Base-by-base conservation (phyloP, 1,140 invertebrate genomes). In the Neuroterus valhalla region DNA sequence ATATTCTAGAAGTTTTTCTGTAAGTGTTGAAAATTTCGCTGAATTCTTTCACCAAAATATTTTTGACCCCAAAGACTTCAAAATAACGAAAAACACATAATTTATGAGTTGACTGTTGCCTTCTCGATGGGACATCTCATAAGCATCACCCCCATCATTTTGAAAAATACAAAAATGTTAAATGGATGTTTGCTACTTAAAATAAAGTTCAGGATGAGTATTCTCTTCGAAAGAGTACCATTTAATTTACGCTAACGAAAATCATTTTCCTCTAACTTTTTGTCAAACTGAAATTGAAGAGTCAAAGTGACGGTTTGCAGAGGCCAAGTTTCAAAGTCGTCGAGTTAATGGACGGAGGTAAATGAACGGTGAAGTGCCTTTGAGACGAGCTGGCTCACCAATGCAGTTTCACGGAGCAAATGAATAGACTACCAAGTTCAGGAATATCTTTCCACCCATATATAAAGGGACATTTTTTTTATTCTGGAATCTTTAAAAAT, bases 281-380 rank as follows among this genome's bases (percentile, higher is more conserved):
- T 23, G 50, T 52, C 19, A 3, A 52, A 52, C 6, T 52, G 50
- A 10, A 52, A 52, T 52, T 52, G 21, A 52, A 23, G 50, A 23
- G 17, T 52, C 17, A 52, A 52, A 52, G 50, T 23, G 50, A 52
- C 21, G 50, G 50, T 52, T 52, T 17, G 44, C 38, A 48, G 48
- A 66, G 62, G 71, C 43, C 62, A 66, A 52, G 31, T 72, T 72
- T 72, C 44, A 67, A 72, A 72, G 52, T 72, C 66, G 17, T 46
- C 62, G 43, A 52, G 31, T 71, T 67, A 44, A 50, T 73, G 15
- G 67, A 52, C 74, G 42, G 45, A 72, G 68, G 55, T 79, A 82
- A 82, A 77, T 76, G 67, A 82, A 77, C 76, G 71, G 68, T 80
- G 67, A 82, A 80, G 52, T 76, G 77, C 48, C 77, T 76, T 81